Conservation (phyloP, 2,113 vertebrate genomes). For the Rafetus swinhoei region DNA sequence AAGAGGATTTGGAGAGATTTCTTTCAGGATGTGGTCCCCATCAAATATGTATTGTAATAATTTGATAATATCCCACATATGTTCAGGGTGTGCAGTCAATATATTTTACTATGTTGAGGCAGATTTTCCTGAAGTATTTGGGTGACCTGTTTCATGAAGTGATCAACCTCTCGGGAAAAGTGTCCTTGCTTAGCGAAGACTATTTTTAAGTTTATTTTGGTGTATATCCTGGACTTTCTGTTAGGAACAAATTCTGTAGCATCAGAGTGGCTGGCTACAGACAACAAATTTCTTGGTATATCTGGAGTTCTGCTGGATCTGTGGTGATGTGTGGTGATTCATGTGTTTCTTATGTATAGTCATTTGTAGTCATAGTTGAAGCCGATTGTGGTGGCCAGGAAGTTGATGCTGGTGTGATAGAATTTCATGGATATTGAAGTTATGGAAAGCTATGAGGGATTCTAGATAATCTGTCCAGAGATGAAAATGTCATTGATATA, state of each 20-base stretch:
- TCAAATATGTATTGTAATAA: not conserved
- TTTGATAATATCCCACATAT: not conserved
- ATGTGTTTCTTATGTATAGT: not conserved
- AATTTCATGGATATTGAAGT: not conserved
- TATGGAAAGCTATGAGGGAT: not conserved
- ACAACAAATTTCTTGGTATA: not conserved
- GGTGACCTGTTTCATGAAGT: not conserved
- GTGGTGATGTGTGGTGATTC: not conserved
- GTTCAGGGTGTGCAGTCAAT: not conserved
- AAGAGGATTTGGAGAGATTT: not conserved
- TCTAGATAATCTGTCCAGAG: not conserved
- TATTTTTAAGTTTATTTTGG: not conserved
- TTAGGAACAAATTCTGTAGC: not conserved
- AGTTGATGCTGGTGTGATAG: not conserved
- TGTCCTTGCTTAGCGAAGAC: not conserved
- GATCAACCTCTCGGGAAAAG: not conserved
- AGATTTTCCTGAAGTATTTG: not conserved
- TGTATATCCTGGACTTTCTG: not conserved
- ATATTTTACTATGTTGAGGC: not conserved
- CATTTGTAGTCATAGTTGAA: not conserved
- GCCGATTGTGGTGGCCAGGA: not conserved
- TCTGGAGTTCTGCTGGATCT: not conserved
- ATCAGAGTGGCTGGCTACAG: not conserved
- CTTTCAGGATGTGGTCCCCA: not conserved
- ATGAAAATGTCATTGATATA: not conserved